A percentile compares a stretch with the other conserved stretches of the same genome.
Evolutionary conservation across 2,113 vertebrate genomes (phyloP).

Genomic region (Leucosticte australis): DNA sequence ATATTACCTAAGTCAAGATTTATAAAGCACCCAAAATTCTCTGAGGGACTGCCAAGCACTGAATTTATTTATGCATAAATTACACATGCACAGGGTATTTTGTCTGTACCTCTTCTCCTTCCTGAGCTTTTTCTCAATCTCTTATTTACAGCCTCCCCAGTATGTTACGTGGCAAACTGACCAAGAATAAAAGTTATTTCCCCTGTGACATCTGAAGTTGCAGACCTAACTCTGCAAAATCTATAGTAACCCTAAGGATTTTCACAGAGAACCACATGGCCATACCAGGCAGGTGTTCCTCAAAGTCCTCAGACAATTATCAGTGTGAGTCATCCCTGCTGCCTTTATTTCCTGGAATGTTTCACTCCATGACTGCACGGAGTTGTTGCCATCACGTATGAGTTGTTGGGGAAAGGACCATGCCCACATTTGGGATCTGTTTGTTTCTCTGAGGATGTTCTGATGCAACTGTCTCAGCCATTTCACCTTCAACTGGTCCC

Average conservation of each 20-base stretch:
- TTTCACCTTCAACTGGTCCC: slow-evolving; percentile 7
- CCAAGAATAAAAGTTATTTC: background rate
- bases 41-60: background rate
- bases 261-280: background rate
- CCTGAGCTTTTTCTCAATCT: background rate
- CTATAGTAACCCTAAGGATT: background rate
- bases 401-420: background rate
- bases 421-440: background rate
- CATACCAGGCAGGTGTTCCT: background rate
- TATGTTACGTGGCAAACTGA: background rate
- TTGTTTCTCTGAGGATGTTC: slow-evolving; percentile 23
- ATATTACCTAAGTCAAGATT: background rate
- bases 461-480: background rate
- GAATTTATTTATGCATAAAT: background rate
- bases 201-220: background rate
- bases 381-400: background rate
- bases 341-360: background rate
- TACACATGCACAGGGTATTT: background rate
- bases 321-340: background rate
- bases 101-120: background rate
- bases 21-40: background rate
- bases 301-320: background rate
- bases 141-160: background rate
- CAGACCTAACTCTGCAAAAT: background rate
- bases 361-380: background rate